Evolutionary conservation across 2,888 invertebrate species (phyloP).

Genomic region (Adelognathus sp.): DNA sequence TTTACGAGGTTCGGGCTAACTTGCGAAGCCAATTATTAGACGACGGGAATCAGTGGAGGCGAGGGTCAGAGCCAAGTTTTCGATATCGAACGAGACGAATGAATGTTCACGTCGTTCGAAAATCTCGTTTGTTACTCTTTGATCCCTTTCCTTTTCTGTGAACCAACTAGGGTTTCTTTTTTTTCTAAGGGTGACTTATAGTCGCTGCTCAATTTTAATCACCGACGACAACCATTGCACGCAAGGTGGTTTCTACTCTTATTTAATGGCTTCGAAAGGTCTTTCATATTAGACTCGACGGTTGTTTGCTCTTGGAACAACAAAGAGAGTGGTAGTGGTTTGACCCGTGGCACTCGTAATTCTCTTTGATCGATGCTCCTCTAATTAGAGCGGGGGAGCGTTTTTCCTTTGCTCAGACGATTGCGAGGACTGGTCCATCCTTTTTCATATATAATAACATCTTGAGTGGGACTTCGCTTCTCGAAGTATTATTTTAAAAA

Average conservation of each 20-base stretch:
- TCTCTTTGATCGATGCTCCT: background rate
- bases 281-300: background rate
- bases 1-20: constrained; percentile 27
- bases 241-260: background rate
- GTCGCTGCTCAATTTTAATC: background rate
- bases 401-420: too few species aligned
- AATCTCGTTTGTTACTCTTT: background rate
- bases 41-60: constrained; percentile 8
- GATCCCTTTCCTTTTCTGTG: background rate
- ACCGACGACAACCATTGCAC: background rate
- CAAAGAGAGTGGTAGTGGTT: background rate
- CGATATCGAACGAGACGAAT: background rate
- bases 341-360: background rate
- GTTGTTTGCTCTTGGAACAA: background rate
- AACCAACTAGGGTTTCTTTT: background rate
- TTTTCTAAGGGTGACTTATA: background rate
- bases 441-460: too few species aligned
- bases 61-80: background rate
- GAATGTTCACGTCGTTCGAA: background rate
- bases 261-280: background rate
- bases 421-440: too few species aligned
- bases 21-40: constrained; percentile 56
- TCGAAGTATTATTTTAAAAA: too few species aligned
- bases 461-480: too few species aligned
- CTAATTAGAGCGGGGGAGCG: too few species aligned